Base-by-base conservation (phyloP, 2,113 vertebrate genomes). In the Phyllopteryx taeniolatus region DNA sequence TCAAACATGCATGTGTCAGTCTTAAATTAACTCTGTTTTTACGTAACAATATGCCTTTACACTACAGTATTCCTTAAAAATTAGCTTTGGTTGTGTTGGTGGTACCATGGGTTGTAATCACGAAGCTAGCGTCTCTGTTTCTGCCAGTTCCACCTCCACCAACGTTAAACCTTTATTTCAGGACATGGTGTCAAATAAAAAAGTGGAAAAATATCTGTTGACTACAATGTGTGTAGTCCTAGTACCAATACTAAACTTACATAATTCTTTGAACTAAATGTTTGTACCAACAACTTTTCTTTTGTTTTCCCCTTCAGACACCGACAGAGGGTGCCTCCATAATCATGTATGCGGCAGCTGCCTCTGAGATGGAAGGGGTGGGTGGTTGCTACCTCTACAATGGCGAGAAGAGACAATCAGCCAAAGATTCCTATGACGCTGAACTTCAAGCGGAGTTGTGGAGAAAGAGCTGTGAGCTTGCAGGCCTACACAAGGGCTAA, bases 301-400 rank as follows among this genome's bases (percentile, higher is more conserved):
- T 35, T 33, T 54, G 8, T 22, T 33, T 22, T 17, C 49, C 0
- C 27, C 11, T 12, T 60, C 87, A 98, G 97, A 96, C 91, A 35
- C 92, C 95, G 14, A 92, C 94, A 0, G 94, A 99, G 79, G 96
- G 96, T 20, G 93, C 95, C 0, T 94, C 94, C 68, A 94, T 93
- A 0, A 81, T 89, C 0, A 54, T 96, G 67, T 94, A 93, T 5
- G 93, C 94, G 0, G 95, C 95, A 0, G 90, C 90, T 0, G 74
- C 94, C 0, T 79, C 94, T 0, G 90, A 94, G 67, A 75, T 98
- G 85, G 96, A 99, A 78, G 96, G 95, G 0, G 78, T 90, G 1
- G 95, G 97, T 0, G 87, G 94, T 72, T 93, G 91, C 64, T 99
- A 98, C 90, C 87, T 98, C 47, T 95, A 93, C 87, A 95, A 98